These are phyloP conservation scores for Cephalotes varians DNA, from an alignment of 2,888 invertebrate genomes.

Conservation along the genomic window DNA sequence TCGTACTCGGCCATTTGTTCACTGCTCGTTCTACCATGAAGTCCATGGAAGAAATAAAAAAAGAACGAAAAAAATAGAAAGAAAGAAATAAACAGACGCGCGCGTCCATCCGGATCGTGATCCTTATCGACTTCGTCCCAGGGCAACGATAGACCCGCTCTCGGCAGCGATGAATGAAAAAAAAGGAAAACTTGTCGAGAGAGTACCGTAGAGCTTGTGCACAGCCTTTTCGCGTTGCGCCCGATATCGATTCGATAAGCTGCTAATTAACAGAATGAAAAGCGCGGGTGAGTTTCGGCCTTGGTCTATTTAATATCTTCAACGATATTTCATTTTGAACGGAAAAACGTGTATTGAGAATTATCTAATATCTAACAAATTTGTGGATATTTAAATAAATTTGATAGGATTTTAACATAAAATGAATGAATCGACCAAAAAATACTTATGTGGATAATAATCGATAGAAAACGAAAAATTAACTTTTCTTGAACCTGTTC, in stretches of 20 bases:
- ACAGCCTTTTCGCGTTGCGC: conserved; percentile 38
- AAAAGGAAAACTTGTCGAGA: conserved; percentile 10
- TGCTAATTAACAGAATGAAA: conserved; percentile 44
- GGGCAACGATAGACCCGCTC: conserved; percentile 44
- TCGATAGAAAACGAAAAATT: neutral
- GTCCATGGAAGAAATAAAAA: conserved; percentile 70
- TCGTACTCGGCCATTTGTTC: conserved; percentile 74
- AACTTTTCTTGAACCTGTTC: neutral
- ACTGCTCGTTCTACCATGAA: conserved; percentile 71
- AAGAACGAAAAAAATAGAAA: conserved; percentile 16
- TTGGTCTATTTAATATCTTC: conserved; percentile 13
- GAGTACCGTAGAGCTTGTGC: neutral
- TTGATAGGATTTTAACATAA: neutral
- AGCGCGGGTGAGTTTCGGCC: conserved; percentile 10
- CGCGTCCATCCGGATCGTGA: conserved; percentile 51
- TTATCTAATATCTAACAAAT: neutral
- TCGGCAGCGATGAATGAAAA: conserved; percentile 22
- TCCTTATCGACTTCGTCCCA: conserved; percentile 48
- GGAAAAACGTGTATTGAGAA: neutral
- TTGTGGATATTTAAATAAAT: neutral
- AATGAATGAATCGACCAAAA: neutral
- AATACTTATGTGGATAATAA: neutral
- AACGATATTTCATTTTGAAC: conserved; percentile 7
- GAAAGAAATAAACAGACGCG: conserved; percentile 28
- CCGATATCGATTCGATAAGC: conserved; percentile 47